Conservation (phyloP, 2,888 invertebrate species). For the Galerucella pusilla region DNA sequence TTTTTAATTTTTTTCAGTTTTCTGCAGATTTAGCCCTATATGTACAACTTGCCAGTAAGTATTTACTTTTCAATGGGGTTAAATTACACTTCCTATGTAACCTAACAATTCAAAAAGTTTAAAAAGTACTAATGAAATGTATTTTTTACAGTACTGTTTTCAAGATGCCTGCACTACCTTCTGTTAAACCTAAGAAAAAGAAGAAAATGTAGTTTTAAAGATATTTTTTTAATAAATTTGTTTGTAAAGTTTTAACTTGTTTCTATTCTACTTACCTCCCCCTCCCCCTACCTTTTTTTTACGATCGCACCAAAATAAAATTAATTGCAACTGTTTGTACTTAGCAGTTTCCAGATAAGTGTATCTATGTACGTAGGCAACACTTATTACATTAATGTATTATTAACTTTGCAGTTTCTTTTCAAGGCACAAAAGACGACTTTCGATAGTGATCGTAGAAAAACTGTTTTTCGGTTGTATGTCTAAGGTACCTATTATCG, state of each 20-base stretch:
- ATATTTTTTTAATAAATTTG: background rate
- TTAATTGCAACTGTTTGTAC: too few species aligned
- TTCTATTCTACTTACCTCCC: background rate
- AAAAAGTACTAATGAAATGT: slow-evolving; percentile 35
- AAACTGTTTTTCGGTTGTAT: too few species aligned
- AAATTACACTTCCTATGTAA: background rate
- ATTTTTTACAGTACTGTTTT: slow-evolving; percentile 83
- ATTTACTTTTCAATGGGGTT: slow-evolving; percentile 48
- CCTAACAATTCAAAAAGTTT: background rate
- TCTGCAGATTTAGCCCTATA: slow-evolving; percentile 97
- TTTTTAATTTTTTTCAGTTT: slow-evolving; percentile 75
- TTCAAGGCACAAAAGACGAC: too few species aligned
- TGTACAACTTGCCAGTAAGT: slow-evolving; percentile 98
- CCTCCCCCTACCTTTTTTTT: too few species aligned
- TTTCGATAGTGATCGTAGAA: too few species aligned
- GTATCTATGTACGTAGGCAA: too few species aligned
- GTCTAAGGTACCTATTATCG: too few species aligned
- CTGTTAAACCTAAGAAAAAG: slow-evolving; percentile 84
- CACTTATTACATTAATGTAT: too few species aligned
- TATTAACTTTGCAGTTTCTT: too few species aligned
- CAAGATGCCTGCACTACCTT: slow-evolving; percentile 85
- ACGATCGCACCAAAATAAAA: too few species aligned
- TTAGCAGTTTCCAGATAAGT: too few species aligned
- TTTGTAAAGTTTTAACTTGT: background rate
- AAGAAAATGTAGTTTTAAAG: slow-evolving; percentile 64